These are phyloP conservation scores for Cassiopea xamachana DNA, from an alignment of 30 jellyfish, hydroid and myxozoan genomes.

Conservation along the genomic window DNA sequence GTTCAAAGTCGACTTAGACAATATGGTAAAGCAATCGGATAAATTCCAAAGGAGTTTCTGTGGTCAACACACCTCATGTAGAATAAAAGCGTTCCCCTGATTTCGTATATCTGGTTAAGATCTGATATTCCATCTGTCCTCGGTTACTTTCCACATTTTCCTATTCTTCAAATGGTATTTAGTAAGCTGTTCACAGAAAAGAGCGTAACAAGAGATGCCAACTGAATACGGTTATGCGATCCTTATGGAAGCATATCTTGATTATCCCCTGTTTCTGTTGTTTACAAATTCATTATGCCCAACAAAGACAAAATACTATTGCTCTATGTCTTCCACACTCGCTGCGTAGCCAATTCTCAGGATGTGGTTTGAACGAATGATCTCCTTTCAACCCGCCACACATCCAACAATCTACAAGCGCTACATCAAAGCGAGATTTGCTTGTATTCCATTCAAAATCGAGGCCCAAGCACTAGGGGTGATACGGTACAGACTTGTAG, in stretches of 20 bases:
- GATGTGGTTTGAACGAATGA: conserved; percentile 3
- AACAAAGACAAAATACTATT: background rate
- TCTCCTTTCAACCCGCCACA: background rate
- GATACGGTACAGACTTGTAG: background rate
- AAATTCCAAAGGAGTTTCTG: background rate
- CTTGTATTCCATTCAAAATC: background rate
- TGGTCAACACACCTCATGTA: background rate
- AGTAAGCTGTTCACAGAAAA: background rate
- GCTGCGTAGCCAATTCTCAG: conserved; percentile 3
- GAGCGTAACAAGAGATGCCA: background rate
- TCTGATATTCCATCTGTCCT: background rate
- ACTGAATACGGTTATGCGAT: background rate
- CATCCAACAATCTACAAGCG: background rate
- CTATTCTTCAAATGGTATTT: background rate
- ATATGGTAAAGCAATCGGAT: background rate
- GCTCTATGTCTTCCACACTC: background rate
- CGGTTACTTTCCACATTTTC: background rate
- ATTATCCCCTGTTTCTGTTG: background rate
- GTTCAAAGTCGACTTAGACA: background rate
- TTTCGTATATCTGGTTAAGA: background rate
- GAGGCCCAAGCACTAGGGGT: background rate
- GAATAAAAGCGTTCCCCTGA: background rate
- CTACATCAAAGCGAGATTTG: background rate
- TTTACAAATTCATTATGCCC: background rate
- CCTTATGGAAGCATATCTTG: background rate